Percentiles rank a stretch among this genome's conserved stretches.
phyloP scores from a whole-genome alignment of 2,797 vertebrate species.

The Poeciliopsis presidionis region DNA sequence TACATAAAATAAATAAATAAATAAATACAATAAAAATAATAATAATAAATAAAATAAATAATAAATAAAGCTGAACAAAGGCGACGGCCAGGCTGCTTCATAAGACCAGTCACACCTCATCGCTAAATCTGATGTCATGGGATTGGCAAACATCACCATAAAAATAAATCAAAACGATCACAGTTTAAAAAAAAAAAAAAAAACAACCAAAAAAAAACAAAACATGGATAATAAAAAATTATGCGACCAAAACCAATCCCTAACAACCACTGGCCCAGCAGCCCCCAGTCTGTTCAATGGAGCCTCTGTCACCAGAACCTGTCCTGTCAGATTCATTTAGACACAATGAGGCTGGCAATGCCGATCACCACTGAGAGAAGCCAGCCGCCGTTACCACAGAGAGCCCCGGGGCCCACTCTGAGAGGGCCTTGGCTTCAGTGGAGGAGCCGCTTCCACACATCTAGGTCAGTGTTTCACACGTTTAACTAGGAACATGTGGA shows the following conservation, averaged over 20 bases:
- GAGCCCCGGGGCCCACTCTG: constrained; percentile 3
- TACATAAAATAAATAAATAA: too few species aligned
- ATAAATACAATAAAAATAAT: too few species aligned
- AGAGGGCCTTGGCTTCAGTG: constrained; percentile 8
- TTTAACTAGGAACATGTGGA: constrained; percentile 21
- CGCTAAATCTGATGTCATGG: neutral
- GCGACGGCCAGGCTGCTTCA: too few species aligned
- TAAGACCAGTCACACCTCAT: neutral
- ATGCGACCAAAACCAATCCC: neutral
- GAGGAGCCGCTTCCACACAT: constrained; percentile 22
- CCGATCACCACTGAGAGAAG: constrained; percentile 5
- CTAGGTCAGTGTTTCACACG: constrained; percentile 51
- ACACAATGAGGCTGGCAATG: neutral
- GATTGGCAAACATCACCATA: neutral
- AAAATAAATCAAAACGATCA: neutral
- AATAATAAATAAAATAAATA: too few species aligned
- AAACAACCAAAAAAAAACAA: neutral
- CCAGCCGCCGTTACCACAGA: constrained; percentile 12
- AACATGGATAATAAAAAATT: neutral
- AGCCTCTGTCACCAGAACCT: neutral
- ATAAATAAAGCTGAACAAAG: too few species aligned
- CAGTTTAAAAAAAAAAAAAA: neutral
- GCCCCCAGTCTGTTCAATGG: constrained; percentile 4
- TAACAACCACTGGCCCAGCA: constrained; percentile 38
- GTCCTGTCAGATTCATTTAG: constrained; percentile 14